A percentile compares a stretch with the other conserved stretches of the same genome.
phyloP scores from a whole-genome alignment of 1,140 invertebrate genomes.

The Sinonovacula constricta region DNA sequence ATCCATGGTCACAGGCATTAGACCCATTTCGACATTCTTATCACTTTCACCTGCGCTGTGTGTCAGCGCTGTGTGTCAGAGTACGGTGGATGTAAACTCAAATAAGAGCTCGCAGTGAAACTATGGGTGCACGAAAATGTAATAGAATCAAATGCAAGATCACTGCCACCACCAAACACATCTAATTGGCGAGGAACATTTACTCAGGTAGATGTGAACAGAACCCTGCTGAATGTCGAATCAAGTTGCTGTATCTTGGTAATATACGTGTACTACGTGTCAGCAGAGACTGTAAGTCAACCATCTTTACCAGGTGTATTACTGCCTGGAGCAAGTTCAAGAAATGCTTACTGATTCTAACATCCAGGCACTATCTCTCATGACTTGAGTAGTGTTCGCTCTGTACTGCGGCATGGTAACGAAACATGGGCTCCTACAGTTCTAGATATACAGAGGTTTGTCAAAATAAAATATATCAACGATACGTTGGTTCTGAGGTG shows the following conservation, averaged over 20 bases:
- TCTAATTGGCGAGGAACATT: constrained; percentile 6
- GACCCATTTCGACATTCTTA: neutral
- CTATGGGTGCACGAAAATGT: constrained; percentile 16
- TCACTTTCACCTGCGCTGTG: constrained; percentile 4
- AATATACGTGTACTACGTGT: constrained; percentile 9
- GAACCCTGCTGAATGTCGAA: constrained; percentile 4
- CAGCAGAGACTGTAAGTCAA: neutral
- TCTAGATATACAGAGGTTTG: no score
- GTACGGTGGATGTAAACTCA: neutral
- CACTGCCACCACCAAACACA: neutral
- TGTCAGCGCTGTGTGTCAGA: constrained; percentile 21
- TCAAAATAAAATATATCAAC: no score
- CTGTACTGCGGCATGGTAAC: no score
- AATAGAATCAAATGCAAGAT: neutral
- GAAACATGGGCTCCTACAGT: no score
- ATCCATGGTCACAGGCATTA: constrained; percentile 6
- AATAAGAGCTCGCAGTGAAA: constrained; percentile 1
- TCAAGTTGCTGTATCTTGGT: constrained; percentile 14
- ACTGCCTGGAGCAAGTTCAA: no score
- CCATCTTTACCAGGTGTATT: no score
- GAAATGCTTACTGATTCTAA: no score
- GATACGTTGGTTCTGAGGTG: no score
- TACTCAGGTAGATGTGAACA: constrained; percentile 6
- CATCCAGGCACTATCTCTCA: no score
- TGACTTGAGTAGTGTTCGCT: no score